phyloP scores from a whole-genome alignment of 2,888 invertebrate genomes.

The Mythimna vitellina region DNA sequence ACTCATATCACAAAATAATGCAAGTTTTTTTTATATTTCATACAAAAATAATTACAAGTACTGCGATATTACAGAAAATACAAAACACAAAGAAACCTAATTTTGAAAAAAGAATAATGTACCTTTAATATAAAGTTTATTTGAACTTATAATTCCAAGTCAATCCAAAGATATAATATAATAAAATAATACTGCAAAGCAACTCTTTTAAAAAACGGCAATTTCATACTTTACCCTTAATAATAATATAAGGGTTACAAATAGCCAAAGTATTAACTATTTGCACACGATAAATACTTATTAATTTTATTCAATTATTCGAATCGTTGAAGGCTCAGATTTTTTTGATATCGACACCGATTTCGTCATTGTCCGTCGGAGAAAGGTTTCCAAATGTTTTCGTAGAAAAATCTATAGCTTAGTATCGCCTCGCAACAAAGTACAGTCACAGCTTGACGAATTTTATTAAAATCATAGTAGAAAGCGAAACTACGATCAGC shows the following conservation, averaged over 20 bases:
- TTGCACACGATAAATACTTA: slow-evolving; percentile 3
- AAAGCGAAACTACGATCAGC: slow-evolving; percentile 39
- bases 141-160: too few species aligned
- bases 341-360: not conserved
- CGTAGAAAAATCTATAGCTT: not conserved
- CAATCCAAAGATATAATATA: too few species aligned
- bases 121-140: too few species aligned
- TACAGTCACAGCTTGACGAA: slow-evolving; percentile 13
- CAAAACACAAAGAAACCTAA: too few species aligned
- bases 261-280: slow-evolving; percentile 7
- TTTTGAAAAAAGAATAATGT: too few species aligned
- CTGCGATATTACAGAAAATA: too few species aligned
- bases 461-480: slow-evolving; percentile 40
- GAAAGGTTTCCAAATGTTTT: not conserved
- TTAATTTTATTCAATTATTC: not conserved
- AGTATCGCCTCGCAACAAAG: slow-evolving; percentile 26
- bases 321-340: not conserved
- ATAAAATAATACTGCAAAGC: too few species aligned
- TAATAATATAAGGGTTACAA: slow-evolving; percentile 18
- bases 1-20: too few species aligned
- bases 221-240: too few species aligned
- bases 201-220: too few species aligned
- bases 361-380: not conserved
- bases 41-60: too few species aligned
- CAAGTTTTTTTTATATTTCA: too few species aligned